These are phyloP conservation scores for Luehdorfia chinensis DNA, from an alignment of 1,140 invertebrate genomes.

Conservation along the genomic window DNA sequence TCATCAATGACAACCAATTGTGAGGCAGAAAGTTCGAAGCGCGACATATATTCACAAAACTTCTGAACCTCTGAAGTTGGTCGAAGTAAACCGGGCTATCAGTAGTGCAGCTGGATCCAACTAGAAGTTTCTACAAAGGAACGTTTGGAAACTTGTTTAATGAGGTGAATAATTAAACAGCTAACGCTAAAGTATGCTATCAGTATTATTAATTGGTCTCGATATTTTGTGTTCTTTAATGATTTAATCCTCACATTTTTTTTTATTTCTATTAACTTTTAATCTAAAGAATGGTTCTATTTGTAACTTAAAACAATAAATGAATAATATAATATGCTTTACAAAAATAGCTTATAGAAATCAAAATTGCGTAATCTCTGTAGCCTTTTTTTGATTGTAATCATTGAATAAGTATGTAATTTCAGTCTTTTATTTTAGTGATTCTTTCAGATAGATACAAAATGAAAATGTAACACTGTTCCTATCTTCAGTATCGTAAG, in stretches of 20 bases:
- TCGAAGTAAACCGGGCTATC: conserved; percentile 54
- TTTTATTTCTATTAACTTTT: too few species aligned
- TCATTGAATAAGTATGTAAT: conserved; percentile 15
- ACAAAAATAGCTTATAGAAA: too few species aligned
- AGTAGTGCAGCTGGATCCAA: conserved; percentile 30
- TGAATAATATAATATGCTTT: too few species aligned
- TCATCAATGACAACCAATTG: conserved; percentile 14
- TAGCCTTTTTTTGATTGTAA: conserved; percentile 11
- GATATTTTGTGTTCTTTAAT: too few species aligned
- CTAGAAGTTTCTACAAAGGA: conserved; percentile 47
- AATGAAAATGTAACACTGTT: conserved; percentile 12
- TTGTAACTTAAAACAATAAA: too few species aligned
- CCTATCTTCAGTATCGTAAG: conserved; percentile 17
- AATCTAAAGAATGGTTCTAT: too few species aligned
- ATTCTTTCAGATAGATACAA: conserved; percentile 14
- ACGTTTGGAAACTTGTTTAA: conserved; percentile 60
- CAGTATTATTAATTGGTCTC: too few species aligned
- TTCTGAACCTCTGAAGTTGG: conserved; percentile 31
- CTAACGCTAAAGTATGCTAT: too few species aligned
- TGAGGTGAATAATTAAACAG: conserved; percentile 70
- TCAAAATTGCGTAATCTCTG: conserved; percentile 1
- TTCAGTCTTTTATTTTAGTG: conserved; percentile 13
- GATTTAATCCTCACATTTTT: too few species aligned
- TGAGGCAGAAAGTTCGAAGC: conserved; percentile 3
- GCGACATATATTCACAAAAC: conserved; percentile 48